Evolutionary conservation across 2,888 invertebrate species (phyloP), one percentile per base, ranked within the genome.

Genomic region (Mimas tiliae): DNA sequence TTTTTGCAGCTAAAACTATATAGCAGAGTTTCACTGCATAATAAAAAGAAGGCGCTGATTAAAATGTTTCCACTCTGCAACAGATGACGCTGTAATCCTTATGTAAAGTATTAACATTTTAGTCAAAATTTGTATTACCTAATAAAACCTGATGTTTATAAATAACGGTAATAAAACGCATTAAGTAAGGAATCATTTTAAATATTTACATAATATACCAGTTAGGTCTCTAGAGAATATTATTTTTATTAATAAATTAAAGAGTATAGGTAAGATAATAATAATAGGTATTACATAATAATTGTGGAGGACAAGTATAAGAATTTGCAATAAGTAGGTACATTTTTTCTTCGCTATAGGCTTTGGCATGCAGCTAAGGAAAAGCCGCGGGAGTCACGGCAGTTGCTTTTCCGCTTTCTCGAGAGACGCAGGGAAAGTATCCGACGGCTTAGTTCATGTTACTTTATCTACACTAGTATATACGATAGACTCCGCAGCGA

Each of bases 341-440:
- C 1, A 14, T 16, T 42, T 58, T 38, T 48, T 65, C 34, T 34
- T 14, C 6, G 19, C 48, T 8, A 58, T 58, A 33, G 47, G 33
- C 45, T 34, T 48, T 19, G 58, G 55, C 33, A 55, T 34, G 47
- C 55, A 34, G 65, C 58, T 52, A 27, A 65, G 65, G 65, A 65
- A 65, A 65, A 65, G 48, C 65, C 68, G 71, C 72, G 82, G 82
- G 89, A 90, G 80, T 80, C 80, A 79, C 78, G 80, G 74, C 74
- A 73, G 78, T 74, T 76, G 83, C 80, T 90, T 91, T 90, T 90
- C 89, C 89, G 89, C 90, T 91, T 91, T 91, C 91, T 81, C 84
- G 74, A 75, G 72, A 69, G 64, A 63, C 72, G 67, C 70, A 79
- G 79, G 81, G 79, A 85, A 86, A 86, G 85, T 82, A 68, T 64